These are phyloP conservation scores for Brachystomella parvula DNA, from an alignment of 1,140 invertebrate genomes.

Conservation along the genomic window DNA sequence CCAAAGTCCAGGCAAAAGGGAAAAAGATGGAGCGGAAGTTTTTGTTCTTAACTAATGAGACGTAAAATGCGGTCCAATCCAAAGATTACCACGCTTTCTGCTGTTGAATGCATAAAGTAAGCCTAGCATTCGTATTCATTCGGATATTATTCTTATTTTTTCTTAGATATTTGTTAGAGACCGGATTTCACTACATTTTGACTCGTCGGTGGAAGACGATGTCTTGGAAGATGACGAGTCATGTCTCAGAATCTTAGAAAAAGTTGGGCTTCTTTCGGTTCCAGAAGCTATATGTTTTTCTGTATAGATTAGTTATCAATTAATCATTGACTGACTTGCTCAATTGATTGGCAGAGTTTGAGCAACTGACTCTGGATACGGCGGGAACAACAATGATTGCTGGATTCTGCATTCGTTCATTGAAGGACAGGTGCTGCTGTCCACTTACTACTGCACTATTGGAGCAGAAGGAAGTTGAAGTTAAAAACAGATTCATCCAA, in stretches of 20 bases:
- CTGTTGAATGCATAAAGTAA: conserved; percentile 4
- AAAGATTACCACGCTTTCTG: neutral
- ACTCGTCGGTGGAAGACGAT: neutral
- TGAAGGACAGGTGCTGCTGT: neutral
- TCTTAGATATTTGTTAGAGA: neutral
- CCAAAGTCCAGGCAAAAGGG: neutral
- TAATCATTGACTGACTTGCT: neutral
- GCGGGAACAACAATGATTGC: neutral
- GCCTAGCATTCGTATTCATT: neutral
- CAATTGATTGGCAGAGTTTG: no score
- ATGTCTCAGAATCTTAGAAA: neutral
- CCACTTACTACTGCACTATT: neutral
- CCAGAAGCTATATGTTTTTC: neutral
- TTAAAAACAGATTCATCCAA: neutral
- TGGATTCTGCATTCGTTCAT: neutral
- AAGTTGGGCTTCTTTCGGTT: neutral
- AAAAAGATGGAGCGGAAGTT: neutral
- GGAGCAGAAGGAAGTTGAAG: neutral
- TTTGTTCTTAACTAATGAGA: neutral
- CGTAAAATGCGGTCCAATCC: neutral
- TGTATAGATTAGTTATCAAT: neutral
- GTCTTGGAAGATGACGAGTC: neutral
- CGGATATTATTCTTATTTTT: neutral
- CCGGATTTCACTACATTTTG: conserved; percentile 4
- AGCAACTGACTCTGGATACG: neutral